phyloP scores from a whole-genome alignment of 2,113 vertebrate genomes.

The Siphamia tubifer region DNA sequence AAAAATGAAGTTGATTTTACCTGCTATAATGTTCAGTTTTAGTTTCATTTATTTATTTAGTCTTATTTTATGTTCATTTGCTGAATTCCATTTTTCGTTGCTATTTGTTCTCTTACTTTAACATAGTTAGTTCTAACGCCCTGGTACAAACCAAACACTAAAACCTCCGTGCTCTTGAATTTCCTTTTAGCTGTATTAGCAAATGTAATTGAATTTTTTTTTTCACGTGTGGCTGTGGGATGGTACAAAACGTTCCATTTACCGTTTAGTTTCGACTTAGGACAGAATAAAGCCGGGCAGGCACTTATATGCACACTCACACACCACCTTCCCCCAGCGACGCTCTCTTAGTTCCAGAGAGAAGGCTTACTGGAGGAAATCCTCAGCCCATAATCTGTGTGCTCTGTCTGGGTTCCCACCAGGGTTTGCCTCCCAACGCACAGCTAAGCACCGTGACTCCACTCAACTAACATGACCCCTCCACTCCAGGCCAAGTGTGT shows the following conservation, averaged over 20 bases:
- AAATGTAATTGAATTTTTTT: not conserved
- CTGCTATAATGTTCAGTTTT: too few relatives aligned
- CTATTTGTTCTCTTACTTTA: too few relatives aligned
- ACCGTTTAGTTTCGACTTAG: not conserved
- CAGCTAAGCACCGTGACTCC: conserved; percentile 44
- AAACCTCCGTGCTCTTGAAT: not conserved
- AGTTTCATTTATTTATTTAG: too few relatives aligned
- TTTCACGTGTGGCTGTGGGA: not conserved
- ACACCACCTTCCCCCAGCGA: conserved; percentile 15
- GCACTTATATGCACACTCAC: not conserved
- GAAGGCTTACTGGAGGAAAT: conserved; percentile 55
- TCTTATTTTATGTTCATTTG: too few relatives aligned
- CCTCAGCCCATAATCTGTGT: conserved; percentile 57
- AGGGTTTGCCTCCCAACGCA: conserved; percentile 34
- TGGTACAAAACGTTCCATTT: not conserved
- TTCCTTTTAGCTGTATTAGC: not conserved
- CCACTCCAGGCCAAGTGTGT: conserved; percentile 17
- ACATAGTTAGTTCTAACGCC: too few relatives aligned
- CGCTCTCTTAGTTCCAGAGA: conserved; percentile 53
- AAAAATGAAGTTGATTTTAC: too few relatives aligned
- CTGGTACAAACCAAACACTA: too few relatives aligned
- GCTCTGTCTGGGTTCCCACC: conserved; percentile 48
- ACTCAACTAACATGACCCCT: conserved; percentile 42
- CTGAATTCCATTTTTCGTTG: too few relatives aligned
- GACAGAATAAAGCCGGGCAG: not conserved